Evolutionary conservation across 2,888 invertebrate species (phyloP), one percentile per base, ranked within the genome.

Genomic region (Steinernema scapterisci): DNA sequence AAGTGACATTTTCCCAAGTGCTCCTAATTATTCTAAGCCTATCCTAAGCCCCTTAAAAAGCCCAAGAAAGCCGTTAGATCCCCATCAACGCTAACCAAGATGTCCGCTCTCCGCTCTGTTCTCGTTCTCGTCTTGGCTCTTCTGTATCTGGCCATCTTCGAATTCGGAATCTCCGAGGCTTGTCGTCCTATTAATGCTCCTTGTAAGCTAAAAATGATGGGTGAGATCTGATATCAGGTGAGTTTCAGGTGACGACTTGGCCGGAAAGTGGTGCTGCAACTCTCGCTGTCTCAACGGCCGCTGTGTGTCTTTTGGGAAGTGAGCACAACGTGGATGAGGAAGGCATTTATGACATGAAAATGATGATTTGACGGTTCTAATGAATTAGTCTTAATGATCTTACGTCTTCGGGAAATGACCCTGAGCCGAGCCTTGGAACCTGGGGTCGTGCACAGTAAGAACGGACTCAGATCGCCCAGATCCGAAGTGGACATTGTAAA

Each of bases 181-280:
- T 54, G 54, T 21, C 54, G 54, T 19, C 23, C 54, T 19, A 19
- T 54, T 21, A 23, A 54, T 23, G 54, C 54, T 11, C 21, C 54
- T 54, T 54, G 54, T 54, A 25, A 25, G n/a, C n/a, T n/a, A n/a
- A n/a, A n/a, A n/a, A n/a, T n/a, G n/a, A n/a, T n/a, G n/a, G n/a
- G 54, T 54, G 23, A 6, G 5, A 5, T 54, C 54, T 54, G 11
- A 13, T 19, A 6, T 54, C 54, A 3, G 19, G 13, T 48, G 48
- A 11, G 13, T 25, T 54, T 19, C 25, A 54, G 54, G 54, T 25
- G 54, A 54, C 13, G 54, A 54, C 21, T 6, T 21, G 5, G 1
- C 11, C 11, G 54, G 54, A 6, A 11, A 54, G 21, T 54, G 54
- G 54, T 54, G 54, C 54, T 54, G 54, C 54, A 19, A 54, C 54